phyloP scores from a whole-genome alignment of 2,797 vertebrate genomes.

The Arremon aurantiirostris region DNA sequence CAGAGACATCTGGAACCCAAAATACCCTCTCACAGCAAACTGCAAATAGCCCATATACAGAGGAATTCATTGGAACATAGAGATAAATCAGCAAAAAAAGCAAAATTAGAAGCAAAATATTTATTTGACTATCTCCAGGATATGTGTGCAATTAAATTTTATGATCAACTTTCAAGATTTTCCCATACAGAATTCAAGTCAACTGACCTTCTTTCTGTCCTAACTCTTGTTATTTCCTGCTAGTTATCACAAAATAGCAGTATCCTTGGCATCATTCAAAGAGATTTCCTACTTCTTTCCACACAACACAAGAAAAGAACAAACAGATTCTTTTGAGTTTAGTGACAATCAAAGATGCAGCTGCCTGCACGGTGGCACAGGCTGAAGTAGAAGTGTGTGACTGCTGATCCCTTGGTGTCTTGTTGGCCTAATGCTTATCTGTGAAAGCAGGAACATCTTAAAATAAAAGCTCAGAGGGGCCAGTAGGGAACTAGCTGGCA shows the following conservation, averaged over 20 bases:
- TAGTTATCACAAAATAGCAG: conserved; percentile 31
- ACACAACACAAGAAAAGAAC: neutral
- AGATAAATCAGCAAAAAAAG: neutral
- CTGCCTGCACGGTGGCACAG: accelerated
- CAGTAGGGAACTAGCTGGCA: conserved; percentile 6
- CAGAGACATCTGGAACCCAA: neutral
- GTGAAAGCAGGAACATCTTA: conserved; percentile 48
- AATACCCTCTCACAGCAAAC: neutral
- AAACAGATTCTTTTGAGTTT: conserved; percentile 7
- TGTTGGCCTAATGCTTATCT: conserved; percentile 30
- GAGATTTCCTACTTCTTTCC: conserved; percentile 55
- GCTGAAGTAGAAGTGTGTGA: neutral
- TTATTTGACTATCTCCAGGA: neutral
- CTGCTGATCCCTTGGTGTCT: neutral
- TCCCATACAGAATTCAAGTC: neutral
- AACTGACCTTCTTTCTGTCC: conserved; percentile 30
- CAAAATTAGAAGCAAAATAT: neutral
- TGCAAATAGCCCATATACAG: neutral
- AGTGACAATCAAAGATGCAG: neutral
- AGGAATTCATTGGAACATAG: neutral
- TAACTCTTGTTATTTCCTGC: conserved; percentile 53
- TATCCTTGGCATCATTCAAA: conserved; percentile 40
- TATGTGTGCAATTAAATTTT: neutral
- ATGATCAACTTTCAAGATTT: neutral
- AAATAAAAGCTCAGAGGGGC: conserved; percentile 39